Evolutionary conservation across 2,888 invertebrate species (phyloP).

Genomic region (Toxonevra muliebris): DNA sequence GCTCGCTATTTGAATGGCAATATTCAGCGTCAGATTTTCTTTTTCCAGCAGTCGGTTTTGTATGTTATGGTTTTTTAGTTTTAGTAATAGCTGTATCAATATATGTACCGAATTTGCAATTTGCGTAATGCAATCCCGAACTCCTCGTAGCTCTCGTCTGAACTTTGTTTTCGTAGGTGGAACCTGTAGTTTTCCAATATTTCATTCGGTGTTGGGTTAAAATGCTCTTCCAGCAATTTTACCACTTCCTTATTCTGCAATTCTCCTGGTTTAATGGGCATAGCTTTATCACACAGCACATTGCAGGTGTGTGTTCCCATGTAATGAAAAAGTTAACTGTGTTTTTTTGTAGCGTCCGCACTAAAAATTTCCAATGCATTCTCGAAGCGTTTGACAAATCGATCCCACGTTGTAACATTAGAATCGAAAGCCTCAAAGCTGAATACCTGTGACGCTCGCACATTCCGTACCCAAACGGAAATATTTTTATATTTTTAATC

Average conservation of each 20-base stretch:
- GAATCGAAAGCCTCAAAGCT: conserved; percentile 12
- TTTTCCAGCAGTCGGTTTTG: conserved; percentile 6
- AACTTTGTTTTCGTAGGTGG: background rate
- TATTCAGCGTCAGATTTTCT: conserved; percentile 1
- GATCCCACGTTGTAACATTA: conserved; percentile 11
- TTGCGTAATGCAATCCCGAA: background rate
- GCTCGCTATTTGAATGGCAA: background rate
- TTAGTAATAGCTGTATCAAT: background rate
- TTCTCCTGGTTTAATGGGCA: background rate
- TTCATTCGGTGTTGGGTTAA: background rate
- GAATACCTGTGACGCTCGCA: too few species aligned
- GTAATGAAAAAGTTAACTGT: background rate
- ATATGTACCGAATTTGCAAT: conserved; percentile 10
- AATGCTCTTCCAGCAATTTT: background rate
- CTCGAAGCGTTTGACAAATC: conserved; percentile 22
- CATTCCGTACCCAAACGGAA: too few species aligned
- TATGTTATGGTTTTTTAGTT: background rate
- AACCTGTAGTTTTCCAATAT: conserved; percentile 1
- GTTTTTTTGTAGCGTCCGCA: background rate
- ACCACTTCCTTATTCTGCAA: background rate
- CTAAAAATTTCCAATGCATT: conserved; percentile 12
- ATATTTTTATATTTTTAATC: too few species aligned
- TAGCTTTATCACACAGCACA: background rate
- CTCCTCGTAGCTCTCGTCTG: background rate
- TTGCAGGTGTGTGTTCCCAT: too few species aligned